Conservation (phyloP, 2,888 invertebrate genomes). For the Dolomedes plantarius region DNA sequence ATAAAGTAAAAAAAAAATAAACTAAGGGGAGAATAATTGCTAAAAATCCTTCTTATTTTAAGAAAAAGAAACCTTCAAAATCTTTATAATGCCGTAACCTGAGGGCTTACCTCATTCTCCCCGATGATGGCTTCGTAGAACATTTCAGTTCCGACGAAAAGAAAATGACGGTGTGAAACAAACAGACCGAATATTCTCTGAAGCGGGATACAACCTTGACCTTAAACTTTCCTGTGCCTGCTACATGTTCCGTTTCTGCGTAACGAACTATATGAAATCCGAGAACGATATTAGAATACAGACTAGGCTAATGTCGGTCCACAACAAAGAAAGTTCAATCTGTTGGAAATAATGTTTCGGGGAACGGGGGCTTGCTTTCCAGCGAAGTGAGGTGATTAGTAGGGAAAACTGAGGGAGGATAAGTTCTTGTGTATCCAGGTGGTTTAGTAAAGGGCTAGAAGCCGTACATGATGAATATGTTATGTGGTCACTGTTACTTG, state of each 20-base stretch:
- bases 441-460: neutral
- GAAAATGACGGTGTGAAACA: constrained; percentile 26
- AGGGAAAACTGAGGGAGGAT: neutral
- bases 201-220: constrained; percentile 45
- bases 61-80: too few relatives aligned
- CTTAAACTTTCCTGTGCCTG: constrained; percentile 37
- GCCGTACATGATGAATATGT: too few relatives aligned
- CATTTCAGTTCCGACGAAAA: constrained; percentile 4
- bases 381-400: neutral
- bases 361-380: constrained; percentile 26
- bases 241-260: constrained; percentile 34
- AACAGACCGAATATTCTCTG: constrained; percentile 36
- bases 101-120: too few relatives aligned
- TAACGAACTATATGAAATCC: constrained; percentile 13
- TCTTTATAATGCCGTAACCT: too few relatives aligned
- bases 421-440: too few relatives aligned
- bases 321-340: neutral
- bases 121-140: too few relatives aligned
- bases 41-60: too few relatives aligned
- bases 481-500: too few relatives aligned
- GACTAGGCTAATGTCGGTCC: neutral
- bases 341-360: constrained; percentile 40
- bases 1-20: too few relatives aligned
- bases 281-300: constrained; percentile 15
- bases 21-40: too few relatives aligned